These are phyloP conservation scores for Mya arenaria DNA, from an alignment of 1,140 invertebrate species.

Conservation along the genomic window DNA sequence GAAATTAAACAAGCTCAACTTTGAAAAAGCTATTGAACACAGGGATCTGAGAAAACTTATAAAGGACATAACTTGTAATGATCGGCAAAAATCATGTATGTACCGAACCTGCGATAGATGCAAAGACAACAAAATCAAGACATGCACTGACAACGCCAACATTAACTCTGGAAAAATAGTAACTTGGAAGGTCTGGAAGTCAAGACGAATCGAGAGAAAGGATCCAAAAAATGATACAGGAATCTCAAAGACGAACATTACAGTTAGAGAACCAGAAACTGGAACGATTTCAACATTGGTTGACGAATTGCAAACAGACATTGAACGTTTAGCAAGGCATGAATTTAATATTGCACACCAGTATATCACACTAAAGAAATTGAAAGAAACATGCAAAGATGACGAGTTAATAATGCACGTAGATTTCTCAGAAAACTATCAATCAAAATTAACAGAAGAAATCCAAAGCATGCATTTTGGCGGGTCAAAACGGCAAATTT, in stretches of 20 bases:
- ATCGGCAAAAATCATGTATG: not conserved
- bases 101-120: constrained; percentile 4
- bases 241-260: not conserved
- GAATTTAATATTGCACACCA: constrained; percentile 30
- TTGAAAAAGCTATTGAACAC: not conserved
- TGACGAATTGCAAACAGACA: not conserved
- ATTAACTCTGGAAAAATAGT: too few relatives aligned
- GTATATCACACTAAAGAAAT: not conserved
- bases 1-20: not conserved
- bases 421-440: constrained; percentile 54
- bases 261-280: not conserved
- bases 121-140: not conserved
- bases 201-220: not conserved
- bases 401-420: constrained; percentile 54
- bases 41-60: not conserved
- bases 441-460: not conserved
- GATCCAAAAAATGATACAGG: not conserved
- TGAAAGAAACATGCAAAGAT: not conserved
- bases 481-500: constrained; percentile 38
- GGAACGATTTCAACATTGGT: not conserved
- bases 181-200: not conserved
- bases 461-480: constrained; percentile 58
- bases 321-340: not conserved
- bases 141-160: not conserved
- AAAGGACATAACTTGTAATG: not conserved